These are phyloP conservation scores for Sycophila texana DNA, from an alignment of 2,888 invertebrate species.

Conservation along the genomic window DNA sequence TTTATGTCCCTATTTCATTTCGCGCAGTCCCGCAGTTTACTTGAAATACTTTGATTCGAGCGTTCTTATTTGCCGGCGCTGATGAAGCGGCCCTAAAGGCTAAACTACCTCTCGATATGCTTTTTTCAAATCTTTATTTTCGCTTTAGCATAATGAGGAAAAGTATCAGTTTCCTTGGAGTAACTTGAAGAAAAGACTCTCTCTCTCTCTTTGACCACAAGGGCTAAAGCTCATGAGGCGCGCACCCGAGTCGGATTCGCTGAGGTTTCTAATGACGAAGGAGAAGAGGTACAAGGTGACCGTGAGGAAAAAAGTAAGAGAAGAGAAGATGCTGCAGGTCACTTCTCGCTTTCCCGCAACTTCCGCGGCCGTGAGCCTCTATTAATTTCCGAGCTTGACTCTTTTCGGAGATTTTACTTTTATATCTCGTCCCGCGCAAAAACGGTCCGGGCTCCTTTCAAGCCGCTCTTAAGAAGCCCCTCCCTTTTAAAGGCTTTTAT, in stretches of 20 bases:
- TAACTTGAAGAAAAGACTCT: constrained; percentile 26
- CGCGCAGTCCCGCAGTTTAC: constrained; percentile 26
- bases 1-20: constrained; percentile 49
- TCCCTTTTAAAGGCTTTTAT: constrained; percentile 23
- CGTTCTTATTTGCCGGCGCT: not conserved
- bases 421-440: constrained; percentile 27
- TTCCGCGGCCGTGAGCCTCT: constrained; percentile 39
- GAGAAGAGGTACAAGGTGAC: not conserved
- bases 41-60: constrained; percentile 11
- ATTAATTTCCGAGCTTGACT: constrained; percentile 45
- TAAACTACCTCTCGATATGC: too few relatives aligned
- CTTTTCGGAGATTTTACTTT: constrained; percentile 47
- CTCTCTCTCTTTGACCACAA: constrained; percentile 22
- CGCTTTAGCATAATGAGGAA: constrained; percentile 6
- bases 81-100: too few relatives aligned
- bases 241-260: not conserved
- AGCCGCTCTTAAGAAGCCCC: constrained; percentile 7
- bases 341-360: constrained; percentile 9
- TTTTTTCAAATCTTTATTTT: not conserved
- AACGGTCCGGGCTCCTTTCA: constrained; percentile 19
- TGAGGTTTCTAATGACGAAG: constrained; percentile 17
- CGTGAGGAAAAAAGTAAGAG: not conserved
- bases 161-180: constrained; percentile 21
- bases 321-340: constrained; percentile 13
- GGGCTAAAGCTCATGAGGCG: not conserved